Evolutionary conservation across 2,888 invertebrate genomes (phyloP).

Genomic region (Drosophila quinaria): DNA sequence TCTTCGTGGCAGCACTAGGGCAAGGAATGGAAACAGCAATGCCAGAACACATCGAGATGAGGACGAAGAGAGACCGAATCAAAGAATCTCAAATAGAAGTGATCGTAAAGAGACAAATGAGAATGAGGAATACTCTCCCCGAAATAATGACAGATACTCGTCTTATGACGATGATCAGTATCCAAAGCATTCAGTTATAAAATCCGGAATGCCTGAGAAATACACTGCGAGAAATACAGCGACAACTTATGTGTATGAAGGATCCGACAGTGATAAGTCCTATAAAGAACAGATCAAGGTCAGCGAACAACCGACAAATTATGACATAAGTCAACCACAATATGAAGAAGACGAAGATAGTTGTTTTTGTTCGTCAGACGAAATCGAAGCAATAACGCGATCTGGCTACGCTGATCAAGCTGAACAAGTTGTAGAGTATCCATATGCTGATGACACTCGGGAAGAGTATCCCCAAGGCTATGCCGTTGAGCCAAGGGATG

Average conservation of each 20-base stretch:
- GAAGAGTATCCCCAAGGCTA: background rate
- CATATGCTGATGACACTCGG: background rate
- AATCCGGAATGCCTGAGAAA: background rate
- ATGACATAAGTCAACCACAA: background rate
- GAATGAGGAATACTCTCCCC: background rate
- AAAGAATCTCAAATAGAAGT: background rate
- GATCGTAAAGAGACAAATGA: background rate
- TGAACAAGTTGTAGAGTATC: background rate
- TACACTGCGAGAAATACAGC: slow-evolving; percentile 4
- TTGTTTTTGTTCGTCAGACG: background rate
- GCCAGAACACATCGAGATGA: background rate
- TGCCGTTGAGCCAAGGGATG: background rate
- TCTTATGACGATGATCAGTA: background rate
- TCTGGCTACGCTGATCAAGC: background rate
- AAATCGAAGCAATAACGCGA: background rate
- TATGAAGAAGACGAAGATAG: background rate
- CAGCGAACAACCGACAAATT: background rate
- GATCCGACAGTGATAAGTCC: background rate
- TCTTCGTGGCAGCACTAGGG: background rate
- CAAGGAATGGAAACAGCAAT: background rate
- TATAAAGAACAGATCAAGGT: background rate
- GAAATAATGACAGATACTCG: background rate
- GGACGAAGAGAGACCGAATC: background rate
- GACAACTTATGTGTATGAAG: background rate
- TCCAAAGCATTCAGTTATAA: background rate